phyloP scores from a whole-genome alignment of 2,797 vertebrate species.

The Sciurus carolinensis region DNA sequence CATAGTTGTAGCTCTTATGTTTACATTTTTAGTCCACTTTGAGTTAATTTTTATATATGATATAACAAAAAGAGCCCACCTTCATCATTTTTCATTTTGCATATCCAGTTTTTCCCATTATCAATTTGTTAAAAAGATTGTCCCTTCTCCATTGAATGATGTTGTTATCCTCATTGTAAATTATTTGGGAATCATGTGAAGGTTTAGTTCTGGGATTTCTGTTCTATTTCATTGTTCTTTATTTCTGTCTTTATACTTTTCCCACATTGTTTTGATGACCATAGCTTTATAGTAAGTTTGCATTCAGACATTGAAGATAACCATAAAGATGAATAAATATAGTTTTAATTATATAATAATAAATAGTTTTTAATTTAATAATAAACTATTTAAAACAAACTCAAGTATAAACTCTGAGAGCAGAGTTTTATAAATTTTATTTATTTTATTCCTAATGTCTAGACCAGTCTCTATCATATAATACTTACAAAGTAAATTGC shows the following conservation, averaged over 20 bases:
- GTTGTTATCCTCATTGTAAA: not conserved
- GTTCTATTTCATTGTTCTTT: not conserved
- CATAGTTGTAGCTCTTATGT: not conserved
- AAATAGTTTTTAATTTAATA: no score
- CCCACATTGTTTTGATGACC: not conserved
- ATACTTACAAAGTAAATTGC: not conserved
- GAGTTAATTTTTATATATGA: not conserved
- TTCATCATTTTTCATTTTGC: not conserved
- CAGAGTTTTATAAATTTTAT: not conserved
- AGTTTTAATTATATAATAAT: no score
- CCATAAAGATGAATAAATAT: not conserved
- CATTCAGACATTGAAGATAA: not conserved
- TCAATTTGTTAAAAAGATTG: not conserved
- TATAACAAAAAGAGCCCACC: not conserved
- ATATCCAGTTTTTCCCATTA: not conserved
- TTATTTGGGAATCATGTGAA: not conserved
- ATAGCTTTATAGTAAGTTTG: not conserved
- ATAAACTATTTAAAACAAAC: not conserved
- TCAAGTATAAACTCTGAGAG: not conserved
- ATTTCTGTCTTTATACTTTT: not conserved
- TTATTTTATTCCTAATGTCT: not conserved
- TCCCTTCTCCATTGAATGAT: not conserved
- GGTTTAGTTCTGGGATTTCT: conserved; percentile 4
- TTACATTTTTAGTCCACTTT: not conserved
- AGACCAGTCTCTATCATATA: not conserved